Evolutionary conservation across 2,888 invertebrate species (phyloP).

Genomic region (Deilephila elpenor): DNA sequence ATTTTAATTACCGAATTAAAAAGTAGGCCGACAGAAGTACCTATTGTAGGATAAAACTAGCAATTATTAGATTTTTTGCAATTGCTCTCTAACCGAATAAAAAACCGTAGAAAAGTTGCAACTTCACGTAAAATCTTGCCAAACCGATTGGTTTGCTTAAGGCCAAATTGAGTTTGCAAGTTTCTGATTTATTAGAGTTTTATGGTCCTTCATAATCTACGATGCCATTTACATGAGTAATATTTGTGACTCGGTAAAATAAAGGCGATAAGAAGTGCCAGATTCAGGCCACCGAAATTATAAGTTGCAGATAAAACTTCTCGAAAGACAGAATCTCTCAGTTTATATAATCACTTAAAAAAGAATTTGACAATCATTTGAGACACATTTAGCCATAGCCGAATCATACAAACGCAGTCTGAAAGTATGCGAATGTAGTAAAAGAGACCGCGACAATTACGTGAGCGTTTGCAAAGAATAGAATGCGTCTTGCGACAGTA

Average conservation of each 20-base stretch:
- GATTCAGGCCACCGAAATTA: background rate
- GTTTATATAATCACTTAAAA: background rate
- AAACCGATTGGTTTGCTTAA: no score
- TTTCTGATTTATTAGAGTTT: no score
- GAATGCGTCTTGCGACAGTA: slow-evolving; percentile 72
- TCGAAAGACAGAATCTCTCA: background rate
- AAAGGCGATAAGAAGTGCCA: background rate
- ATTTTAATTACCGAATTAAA: no score
- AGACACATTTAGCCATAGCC: background rate
- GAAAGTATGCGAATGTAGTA: slow-evolving; percentile 2
- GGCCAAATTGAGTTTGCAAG: no score
- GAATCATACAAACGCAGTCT: background rate
- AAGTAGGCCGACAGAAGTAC: no score
- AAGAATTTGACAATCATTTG: background rate
- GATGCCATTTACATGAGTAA: background rate
- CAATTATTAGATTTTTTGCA: no score
- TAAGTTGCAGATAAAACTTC: background rate
- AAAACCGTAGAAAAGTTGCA: no score
- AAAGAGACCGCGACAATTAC: slow-evolving; percentile 55
- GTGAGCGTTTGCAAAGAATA: slow-evolving; percentile 69
- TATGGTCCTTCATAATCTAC: no score
- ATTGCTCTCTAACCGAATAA: no score
- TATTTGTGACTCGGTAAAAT: background rate
- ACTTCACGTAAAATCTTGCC: no score
- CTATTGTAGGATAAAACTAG: no score